Base-by-base conservation (phyloP, 2,797 vertebrate species). In the Pristis pectinata region DNA sequence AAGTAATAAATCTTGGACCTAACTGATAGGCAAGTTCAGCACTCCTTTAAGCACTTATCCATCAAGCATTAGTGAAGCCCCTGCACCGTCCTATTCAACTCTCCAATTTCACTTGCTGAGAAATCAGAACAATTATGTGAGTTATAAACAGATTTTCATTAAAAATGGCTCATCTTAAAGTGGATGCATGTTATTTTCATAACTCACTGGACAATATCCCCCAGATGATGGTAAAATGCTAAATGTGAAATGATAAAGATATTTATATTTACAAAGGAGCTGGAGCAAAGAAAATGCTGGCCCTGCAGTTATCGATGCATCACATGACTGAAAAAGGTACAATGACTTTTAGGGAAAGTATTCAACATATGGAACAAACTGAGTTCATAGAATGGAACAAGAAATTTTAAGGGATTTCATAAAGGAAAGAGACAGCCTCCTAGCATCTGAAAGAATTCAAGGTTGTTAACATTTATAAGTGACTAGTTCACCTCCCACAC, bases 351-450 rank as follows among this genome's bases (percentile, higher is more conserved):
- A 27, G 22, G 3, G 34, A 27, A 85, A 30, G 4, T 74, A 77
- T 56, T 56, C 82, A 85, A 34, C 44, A 34, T 56, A 85, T 56
- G 49, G 27, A 34, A 56, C 27, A 85, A 56, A 30, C 82, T 56
- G 53, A 56, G 27, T 56, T 24, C 82, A 53, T 49, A 56, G 1
- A 1, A 13, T 85, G 27, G 9, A 85, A 56, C 82, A 83, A 53
- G 82, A 85, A 85, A 85, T 53, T 56, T 30, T 56, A 85, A 85
- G 82, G 82, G 49, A 85, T 85, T 27, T 56, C 82, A 85, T 53
- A 53, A 85, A 85, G 49, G 49, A 85, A 85, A 30, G 56, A 49
- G 49, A 34, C 24, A 53, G 27, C 27, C 34, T 85, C 82, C 44
- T 56, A 53, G 27, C 49, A 85, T 34, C 82, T 53, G 53, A 85